A percentile compares a stretch with the other conserved stretches of the same genome.
phyloP scores from a whole-genome alignment of 2,888 invertebrate species.

The Tryphoninae sp. region DNA sequence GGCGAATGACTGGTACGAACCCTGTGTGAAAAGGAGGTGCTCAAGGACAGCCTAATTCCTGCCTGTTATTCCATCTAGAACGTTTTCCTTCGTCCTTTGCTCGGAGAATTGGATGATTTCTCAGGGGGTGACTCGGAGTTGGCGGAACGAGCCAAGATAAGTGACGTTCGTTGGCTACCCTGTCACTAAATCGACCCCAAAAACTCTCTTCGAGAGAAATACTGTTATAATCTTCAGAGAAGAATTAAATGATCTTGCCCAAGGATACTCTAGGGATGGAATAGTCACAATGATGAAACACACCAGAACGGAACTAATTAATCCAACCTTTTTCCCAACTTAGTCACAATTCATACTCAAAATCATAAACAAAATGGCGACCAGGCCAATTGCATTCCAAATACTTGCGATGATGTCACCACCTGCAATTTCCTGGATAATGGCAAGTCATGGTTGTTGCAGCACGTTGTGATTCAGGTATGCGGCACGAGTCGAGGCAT shows the following conservation, averaged over 20 bases:
- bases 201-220: neutral
- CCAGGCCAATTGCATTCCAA: no score
- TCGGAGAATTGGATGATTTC: conserved; percentile 1
- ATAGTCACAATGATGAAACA: no score
- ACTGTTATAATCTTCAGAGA: neutral
- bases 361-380: no score
- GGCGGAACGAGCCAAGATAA: neutral
- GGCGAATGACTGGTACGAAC: no score
- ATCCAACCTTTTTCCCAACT: no score
- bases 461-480: neutral
- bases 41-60: neutral
- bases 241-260: no score
- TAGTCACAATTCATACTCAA: no score
- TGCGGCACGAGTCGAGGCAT: conserved; percentile 8
- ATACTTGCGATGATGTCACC: no score
- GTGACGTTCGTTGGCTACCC: neutral
- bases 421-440: neutral
- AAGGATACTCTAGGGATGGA: no score
- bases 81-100: neutral
- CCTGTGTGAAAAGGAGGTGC: conserved; percentile 20
- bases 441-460: neutral
- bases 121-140: neutral
- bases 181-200: neutral
- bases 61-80: neutral
- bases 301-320: no score